phyloP scores from a whole-genome alignment of 2,113 vertebrate genomes.

The Glaucomys volans region DNA sequence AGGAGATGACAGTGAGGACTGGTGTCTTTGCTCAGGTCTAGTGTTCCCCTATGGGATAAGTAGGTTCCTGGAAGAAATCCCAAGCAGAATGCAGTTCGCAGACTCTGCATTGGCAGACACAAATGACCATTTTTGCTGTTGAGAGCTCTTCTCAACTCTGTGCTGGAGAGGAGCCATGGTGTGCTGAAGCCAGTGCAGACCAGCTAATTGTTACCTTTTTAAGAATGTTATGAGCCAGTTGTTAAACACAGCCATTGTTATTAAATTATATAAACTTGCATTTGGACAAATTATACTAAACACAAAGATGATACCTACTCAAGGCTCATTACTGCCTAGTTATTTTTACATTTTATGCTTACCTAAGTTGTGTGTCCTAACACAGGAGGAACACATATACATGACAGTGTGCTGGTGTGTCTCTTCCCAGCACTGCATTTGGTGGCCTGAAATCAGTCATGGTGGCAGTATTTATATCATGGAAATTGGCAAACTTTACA shows the following conservation, averaged over 20 bases:
- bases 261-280: not conserved
- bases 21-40: not conserved
- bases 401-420: accelerated
- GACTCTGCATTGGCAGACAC: not conserved
- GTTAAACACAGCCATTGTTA: not conserved
- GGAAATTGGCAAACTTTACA: not conserved
- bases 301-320: not conserved
- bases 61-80: not conserved
- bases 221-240: not conserved
- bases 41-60: not conserved
- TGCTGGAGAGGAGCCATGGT: not conserved
- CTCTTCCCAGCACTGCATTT: not conserved
- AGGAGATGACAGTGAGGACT: not conserved
- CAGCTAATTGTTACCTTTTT: not conserved
- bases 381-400: accelerated
- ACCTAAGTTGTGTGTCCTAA: not conserved
- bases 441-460: not conserved
- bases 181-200: too few species aligned
- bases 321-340: not conserved
- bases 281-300: not conserved
- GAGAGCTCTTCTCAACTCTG: not conserved
- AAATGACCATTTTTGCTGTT: not conserved
- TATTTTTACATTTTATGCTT: not conserved
- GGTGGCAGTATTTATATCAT: not conserved
- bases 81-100: not conserved